These are phyloP conservation scores for Eptesicus fuscus DNA, from an alignment of 2,113 vertebrate species.

Conservation along the genomic window DNA sequence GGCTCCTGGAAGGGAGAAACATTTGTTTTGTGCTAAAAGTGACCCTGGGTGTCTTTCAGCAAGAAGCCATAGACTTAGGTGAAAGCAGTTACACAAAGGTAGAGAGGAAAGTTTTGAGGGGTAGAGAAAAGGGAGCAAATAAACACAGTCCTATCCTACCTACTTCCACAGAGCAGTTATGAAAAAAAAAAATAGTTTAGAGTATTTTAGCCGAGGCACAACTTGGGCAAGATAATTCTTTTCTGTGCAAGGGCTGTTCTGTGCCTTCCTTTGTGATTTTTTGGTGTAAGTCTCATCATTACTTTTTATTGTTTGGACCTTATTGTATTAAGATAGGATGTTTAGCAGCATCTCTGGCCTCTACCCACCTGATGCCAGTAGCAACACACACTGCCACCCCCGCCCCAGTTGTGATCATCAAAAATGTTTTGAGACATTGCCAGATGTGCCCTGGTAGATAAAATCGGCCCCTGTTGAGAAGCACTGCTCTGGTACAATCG, in stretches of 20 bases:
- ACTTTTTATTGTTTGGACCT: constrained; percentile 81
- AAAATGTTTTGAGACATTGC: constrained; percentile 15
- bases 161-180: background rate
- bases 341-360: background rate
- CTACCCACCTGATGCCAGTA: background rate
- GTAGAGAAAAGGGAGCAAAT: background rate
- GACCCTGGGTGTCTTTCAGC: constrained; percentile 7
- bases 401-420: background rate
- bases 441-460: background rate
- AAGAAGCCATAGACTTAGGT: constrained; percentile 7
- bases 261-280: constrained; percentile 73
- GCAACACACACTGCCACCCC: background rate
- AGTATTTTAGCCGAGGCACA: background rate
- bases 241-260: background rate
- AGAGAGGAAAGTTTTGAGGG: background rate
- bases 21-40: constrained; percentile 56
- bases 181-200: background rate
- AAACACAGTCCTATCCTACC: background rate
- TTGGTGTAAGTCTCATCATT: constrained; percentile 76
- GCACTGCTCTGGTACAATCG: background rate
- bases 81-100: background rate
- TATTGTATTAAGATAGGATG: constrained; percentile 72
- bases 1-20: constrained; percentile 23
- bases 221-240: background rate
- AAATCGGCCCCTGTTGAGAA: background rate